phyloP scores from a whole-genome alignment of 2,797 vertebrate genomes.

The Periophthalmus magnuspinnatus region DNA sequence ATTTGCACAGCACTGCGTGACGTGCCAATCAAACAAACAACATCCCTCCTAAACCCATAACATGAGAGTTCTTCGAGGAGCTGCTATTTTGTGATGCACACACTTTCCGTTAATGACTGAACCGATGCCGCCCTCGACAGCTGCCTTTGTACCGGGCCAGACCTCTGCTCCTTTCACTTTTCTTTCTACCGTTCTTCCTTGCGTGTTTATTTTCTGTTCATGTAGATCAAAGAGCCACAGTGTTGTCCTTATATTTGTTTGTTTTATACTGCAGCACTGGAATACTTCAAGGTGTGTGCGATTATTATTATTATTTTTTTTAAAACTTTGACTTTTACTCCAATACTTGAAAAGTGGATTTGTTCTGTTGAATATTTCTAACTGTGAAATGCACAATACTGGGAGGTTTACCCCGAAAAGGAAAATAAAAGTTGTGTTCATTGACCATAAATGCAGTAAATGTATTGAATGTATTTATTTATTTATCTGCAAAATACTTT shows the following conservation, averaged over 20 bases:
- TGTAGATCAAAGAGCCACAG: conserved; percentile 38
- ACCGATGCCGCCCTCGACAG: conserved; percentile 36
- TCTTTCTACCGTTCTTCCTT: background rate
- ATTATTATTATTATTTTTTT: conserved; percentile 39
- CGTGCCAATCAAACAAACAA: conserved; percentile 46
- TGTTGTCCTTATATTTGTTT: conserved; percentile 47
- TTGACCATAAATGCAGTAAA: conserved; percentile 52
- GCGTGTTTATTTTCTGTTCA: conserved; percentile 26
- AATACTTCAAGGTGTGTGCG: conserved; percentile 40
- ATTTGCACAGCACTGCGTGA: background rate
- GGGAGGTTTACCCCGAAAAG: conserved; percentile 27
- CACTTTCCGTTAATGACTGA: conserved; percentile 10
- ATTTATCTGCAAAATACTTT: too few relatives aligned
- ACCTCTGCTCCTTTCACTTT: background rate
- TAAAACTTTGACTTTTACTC: conserved; percentile 56
- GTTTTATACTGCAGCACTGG: conserved; percentile 53
- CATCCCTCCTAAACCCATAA: conserved; percentile 60
- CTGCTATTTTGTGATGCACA: conserved; percentile 43
- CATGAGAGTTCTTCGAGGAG: conserved; percentile 48
- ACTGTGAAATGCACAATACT: conserved; percentile 77
- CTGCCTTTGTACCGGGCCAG: conserved; percentile 18
- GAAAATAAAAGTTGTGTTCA: conserved; percentile 51
- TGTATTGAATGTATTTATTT: conserved; percentile 7
- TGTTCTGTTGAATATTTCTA: conserved; percentile 66
- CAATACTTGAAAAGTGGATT: conserved; percentile 75